Evolutionary conservation across 2,888 invertebrate genomes (phyloP), one percentile per base, ranked within the genome.

Genomic region (Lepidocyrtinus sp.): DNA sequence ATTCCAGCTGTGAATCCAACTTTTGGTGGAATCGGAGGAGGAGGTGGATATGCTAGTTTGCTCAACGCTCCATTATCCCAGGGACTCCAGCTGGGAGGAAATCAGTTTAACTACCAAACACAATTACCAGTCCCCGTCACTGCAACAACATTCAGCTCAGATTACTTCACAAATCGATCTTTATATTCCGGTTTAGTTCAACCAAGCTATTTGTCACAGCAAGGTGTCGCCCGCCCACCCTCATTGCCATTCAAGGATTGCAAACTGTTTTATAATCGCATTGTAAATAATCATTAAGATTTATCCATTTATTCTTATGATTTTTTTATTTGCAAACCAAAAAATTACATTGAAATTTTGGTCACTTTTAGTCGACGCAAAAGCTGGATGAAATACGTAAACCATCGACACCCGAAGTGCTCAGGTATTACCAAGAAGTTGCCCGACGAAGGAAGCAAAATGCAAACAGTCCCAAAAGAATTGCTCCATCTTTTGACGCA

Each of bases 201-300:
- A n/a, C n/a, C n/a, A n/a, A n/a, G n/a, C n/a, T n/a, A n/a, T n/a
- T n/a, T n/a, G n/a, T n/a, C n/a, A n/a, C n/a, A n/a, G n/a, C n/a
- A n/a, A n/a, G n/a, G n/a, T n/a, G n/a, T n/a, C n/a, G n/a, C n/a
- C n/a, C n/a, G n/a, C n/a, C n/a, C n/a, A n/a, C n/a, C n/a, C 5
- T 22, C 84, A 0, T 90, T 55, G 93, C 94, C 0, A 92, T 97
- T 95, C 87, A 96, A 97, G 0, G 95, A 96, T 88, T 94, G 94
- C 45, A 94, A 95, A 0, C 91, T 97, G 0, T 93, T 95, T 88
- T 94, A 94, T 87, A 94, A 95, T 87, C 88, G 95, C 45, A 84
- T 86, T 64, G 86, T 86, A 83, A 78, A 85, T 76, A n/a, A n/a
- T n/a, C n/a, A n/a, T 22, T 59, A 70, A 19, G 22, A 55, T 26